Percentiles rank a stretch among this genome's conserved stretches.
phyloP scores from a whole-genome alignment of 2,888 invertebrate genomes.

The Danaus chrysippus region DNA sequence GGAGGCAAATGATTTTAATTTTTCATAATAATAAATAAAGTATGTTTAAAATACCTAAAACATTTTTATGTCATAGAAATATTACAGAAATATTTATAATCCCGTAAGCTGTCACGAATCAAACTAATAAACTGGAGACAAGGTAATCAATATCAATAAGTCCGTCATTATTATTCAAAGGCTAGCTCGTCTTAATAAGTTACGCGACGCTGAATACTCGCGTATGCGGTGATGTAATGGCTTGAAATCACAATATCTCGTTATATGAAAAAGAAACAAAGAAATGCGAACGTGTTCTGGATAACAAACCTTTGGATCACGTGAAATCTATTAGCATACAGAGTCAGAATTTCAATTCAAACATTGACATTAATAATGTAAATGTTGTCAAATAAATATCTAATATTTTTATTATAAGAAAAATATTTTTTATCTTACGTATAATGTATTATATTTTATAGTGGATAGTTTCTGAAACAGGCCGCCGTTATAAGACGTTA shows the following conservation, averaged over 20 bases:
- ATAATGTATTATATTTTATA: no score
- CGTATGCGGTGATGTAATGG: constrained; percentile 72
- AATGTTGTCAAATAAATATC: constrained; percentile 8
- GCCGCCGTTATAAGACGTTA: no score
- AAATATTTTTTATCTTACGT: no score
- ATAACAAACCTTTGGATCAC: constrained; percentile 38
- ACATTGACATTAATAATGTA: background rate
- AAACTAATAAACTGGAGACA: constrained; percentile 32
- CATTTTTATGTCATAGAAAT: background rate
- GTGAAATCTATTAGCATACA: constrained; percentile 29
- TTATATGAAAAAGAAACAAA: constrained; percentile 74
- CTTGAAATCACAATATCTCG: constrained; percentile 75
- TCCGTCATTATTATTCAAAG: constrained; percentile 61
- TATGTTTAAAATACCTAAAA: background rate
- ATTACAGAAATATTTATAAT: background rate
- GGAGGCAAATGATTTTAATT: no score
- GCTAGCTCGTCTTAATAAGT: constrained; percentile 68
- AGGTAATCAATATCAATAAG: constrained; percentile 45
- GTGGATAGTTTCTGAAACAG: no score
- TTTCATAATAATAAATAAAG: background rate
- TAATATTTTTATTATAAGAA: background rate
- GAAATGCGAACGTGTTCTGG: constrained; percentile 66
- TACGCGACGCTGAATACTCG: constrained; percentile 73
- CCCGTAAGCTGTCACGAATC: background rate
- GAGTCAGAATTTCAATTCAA: constrained; percentile 9